phyloP scores from a whole-genome alignment of 2,113 vertebrate genomes.

The Hippolais icterina region DNA sequence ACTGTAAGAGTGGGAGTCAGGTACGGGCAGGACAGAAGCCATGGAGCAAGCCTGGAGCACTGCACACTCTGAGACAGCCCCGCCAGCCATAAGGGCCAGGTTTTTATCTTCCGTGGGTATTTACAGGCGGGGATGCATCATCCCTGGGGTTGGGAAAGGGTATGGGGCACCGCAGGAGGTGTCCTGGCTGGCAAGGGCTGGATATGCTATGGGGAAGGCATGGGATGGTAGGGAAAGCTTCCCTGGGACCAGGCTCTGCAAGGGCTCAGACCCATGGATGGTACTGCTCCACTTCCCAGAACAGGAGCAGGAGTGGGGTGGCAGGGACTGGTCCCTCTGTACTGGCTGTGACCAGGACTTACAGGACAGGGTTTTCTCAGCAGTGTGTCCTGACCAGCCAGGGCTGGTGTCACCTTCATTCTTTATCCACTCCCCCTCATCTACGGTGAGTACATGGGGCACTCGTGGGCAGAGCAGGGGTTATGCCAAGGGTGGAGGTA shows the following conservation, averaged over 20 bases:
- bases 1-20: neutral
- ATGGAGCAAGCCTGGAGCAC: neutral
- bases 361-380: neutral
- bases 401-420: too few relatives aligned
- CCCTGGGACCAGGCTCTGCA: neutral
- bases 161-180: rapidly evolving
- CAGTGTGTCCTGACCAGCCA: neutral
- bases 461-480: neutral
- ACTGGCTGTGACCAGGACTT: neutral
- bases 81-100: rapidly evolving
- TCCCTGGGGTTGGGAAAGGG: neutral
- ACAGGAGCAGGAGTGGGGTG: neutral
- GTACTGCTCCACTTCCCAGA: neutral
- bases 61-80: rapidly evolving
- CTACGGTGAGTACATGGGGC: neutral
- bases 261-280: neutral
- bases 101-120: neutral
- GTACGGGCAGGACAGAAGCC: rapidly evolving
- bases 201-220: neutral
- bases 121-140: rapidly evolving
- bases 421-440: rapidly evolving
- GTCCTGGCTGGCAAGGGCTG: neutral
- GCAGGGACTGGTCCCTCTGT: rapidly evolving
- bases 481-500: neutral
- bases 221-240: neutral